phyloP scores from a whole-genome alignment of 2,888 invertebrate species.

The Hirtodrosophila duncani region DNA sequence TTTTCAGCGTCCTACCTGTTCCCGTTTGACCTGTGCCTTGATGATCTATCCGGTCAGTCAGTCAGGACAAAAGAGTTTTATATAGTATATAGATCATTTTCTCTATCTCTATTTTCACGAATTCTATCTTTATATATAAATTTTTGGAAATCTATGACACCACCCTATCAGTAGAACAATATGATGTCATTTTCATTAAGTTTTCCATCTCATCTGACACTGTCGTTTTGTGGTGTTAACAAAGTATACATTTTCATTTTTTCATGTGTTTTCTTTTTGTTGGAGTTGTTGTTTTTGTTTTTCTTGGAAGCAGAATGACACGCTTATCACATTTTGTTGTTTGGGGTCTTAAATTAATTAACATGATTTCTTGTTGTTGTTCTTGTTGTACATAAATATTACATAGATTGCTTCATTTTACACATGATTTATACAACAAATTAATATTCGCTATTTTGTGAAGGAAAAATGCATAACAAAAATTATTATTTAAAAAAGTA shows the following conservation, averaged over 20 bases:
- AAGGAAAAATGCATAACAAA: slow-evolving; percentile 67
- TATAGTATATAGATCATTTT: too few relatives aligned
- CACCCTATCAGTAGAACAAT: too few relatives aligned
- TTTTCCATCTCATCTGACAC: too few relatives aligned
- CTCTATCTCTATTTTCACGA: too few relatives aligned
- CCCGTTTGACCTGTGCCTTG: too few relatives aligned
- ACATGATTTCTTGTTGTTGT: slow-evolving; percentile 36
- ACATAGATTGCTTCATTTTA: slow-evolving; percentile 58
- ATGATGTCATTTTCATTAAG: too few relatives aligned
- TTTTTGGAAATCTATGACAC: too few relatives aligned
- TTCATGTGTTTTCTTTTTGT: slow-evolving; percentile 17
- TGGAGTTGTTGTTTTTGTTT: slow-evolving; percentile 25
- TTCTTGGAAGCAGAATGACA: slow-evolving; percentile 68
- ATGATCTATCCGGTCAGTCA: too few relatives aligned
- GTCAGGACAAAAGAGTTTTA: too few relatives aligned
- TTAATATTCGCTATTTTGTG: slow-evolving; percentile 68
- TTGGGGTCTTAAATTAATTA: slow-evolving; percentile 59
- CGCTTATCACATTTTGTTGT: slow-evolving; percentile 66
- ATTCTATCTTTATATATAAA: too few relatives aligned
- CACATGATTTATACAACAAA: slow-evolving; percentile 55
- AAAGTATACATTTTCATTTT: slow-evolving; percentile 6
- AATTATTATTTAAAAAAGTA: slow-evolving; percentile 43
- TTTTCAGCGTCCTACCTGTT: too few relatives aligned
- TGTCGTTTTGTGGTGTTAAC: too few relatives aligned
- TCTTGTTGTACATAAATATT: slow-evolving; percentile 29